Percentiles rank a stretch among this genome's conserved stretches.
Conservation (phyloP, 2,797 vertebrate genomes). For the Pterois miles region DNA sequence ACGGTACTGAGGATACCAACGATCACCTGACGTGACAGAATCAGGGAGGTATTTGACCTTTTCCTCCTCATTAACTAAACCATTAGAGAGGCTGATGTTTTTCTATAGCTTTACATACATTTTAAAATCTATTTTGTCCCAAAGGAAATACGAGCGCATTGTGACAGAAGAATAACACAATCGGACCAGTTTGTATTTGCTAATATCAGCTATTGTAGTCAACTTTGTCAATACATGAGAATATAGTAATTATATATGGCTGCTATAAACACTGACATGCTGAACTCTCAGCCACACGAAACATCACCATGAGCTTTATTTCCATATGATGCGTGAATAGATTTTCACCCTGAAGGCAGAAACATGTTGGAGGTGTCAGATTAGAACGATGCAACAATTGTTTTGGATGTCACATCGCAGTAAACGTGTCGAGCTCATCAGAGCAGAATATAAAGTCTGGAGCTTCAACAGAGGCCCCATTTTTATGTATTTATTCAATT, state of each 20-base stretch:
- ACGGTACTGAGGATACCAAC: too few species aligned
- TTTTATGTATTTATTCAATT: not conserved
- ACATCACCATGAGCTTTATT: not conserved
- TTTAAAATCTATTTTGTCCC: not conserved
- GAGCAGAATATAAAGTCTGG: not conserved
- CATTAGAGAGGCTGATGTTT: not conserved
- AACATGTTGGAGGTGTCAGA: not conserved
- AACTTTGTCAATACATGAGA: not conserved
- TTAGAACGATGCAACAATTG: not conserved
- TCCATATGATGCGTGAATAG: not conserved
- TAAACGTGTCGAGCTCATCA: not conserved
- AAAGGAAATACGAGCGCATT: not conserved
- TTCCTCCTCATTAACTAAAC: not conserved
- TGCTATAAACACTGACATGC: not conserved
- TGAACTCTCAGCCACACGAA: not conserved
- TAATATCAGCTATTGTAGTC: not conserved
- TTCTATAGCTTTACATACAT: not conserved
- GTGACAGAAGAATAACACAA: not conserved
- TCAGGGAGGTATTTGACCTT: slow-evolving; percentile 5
- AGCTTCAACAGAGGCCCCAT: not conserved
- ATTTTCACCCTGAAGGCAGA: not conserved
- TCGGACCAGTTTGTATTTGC: not conserved
- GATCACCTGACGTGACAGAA: too few species aligned
- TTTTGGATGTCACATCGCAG: not conserved
- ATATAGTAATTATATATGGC: not conserved